Evolutionary conservation across 2,797 vertebrate genomes (phyloP), one percentile per base, ranked within the genome.

Genomic region (Rhadinocentrus ornatus): DNA sequence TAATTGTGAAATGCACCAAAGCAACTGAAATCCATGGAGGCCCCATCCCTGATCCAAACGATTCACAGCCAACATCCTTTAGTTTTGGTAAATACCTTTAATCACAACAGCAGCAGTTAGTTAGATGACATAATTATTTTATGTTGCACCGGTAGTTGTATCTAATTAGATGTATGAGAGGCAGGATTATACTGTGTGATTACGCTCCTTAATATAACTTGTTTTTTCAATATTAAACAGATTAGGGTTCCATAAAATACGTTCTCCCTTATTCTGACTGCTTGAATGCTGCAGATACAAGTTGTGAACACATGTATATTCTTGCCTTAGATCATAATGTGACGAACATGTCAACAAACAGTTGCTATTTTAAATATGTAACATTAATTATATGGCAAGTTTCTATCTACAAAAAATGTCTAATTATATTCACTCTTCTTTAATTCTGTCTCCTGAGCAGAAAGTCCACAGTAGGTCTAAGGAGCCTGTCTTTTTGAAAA

Each of bases 1-100:
- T n/a, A n/a, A 69, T 37, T 22, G 5, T 44, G 18, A n/a, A 16
- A 54, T 22, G n/a, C 22, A 62, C 27, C 20, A 41, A 54, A 69
- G n/a, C 58, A 50, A 26, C 4, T 29, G 27, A 55, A 31, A 24
- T 56, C 31, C 16, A n/a, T 20, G 10, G 37, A 54, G 48, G 11
- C 16, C 16, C 12, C 26, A 41, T 10, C 2, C 2, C 29, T 26
- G 53, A 44, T 27, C 35, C n/a, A 48, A 34, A 3, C 3, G 2
- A 41, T 41, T 27, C 8, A 24, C 22, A 27, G 11, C n/a, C 15
- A 29, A 16, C 27, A 31, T 29, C 27, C 53, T 18, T 32, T 29
- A 58, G 27, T 34, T 58, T 68, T 6, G 7, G 22, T 34, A 16
- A 67, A 18, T 26, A 35, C 20, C 18, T 50, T 68, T 35, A 48